Evolutionary conservation across 2,113 vertebrate genomes (phyloP), one percentile per base, ranked within the genome.

Genomic region (Polyodon spathula): DNA sequence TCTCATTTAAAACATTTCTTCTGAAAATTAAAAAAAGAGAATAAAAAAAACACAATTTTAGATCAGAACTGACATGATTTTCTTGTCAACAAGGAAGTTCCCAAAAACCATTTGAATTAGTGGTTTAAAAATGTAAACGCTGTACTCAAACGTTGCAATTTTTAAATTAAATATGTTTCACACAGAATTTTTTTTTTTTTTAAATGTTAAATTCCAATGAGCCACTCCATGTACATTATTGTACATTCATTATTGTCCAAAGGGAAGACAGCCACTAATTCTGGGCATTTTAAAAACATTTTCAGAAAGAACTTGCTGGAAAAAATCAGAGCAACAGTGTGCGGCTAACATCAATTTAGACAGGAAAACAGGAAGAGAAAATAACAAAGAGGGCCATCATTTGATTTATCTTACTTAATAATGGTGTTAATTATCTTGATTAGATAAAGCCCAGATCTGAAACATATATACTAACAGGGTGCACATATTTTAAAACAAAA

Each of bases 21-120:
- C 85, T 78, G 88, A 80, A 83, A 80, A 62, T 61, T 56, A 58
- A 61, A 38, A 59, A 37, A 42, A 56, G 17, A 64, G 55, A n/a
- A 63, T 39, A 82, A 85, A 78, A 85, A 75, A 46, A 52, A 64
- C 61, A 14, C 51, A 68, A 59, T 16, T 39, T 80, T 86, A 86
- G 74, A 80, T 76, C 87, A 80, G 78, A 87, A 88, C 86, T 88
- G 85, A 85, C 83, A 84, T 88, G 84, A 90, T 51, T 79, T 85
- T 84, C 74, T 86, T 79, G 84, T 87, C 83, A 82, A 78, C n/a
- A n/a, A n/a, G n/a, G n/a, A n/a, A 84, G 86, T 88, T 89, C 86
- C 88, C 88, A 85, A 87, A 90, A 89, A 91, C 86, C 87, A 88
- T 71, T 83, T 88, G 84, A 87, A 88, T 16, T 87, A 82, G 82